phyloP scores from a whole-genome alignment of 2,113 vertebrate genomes.

The Cyanoderma ruficeps region DNA sequence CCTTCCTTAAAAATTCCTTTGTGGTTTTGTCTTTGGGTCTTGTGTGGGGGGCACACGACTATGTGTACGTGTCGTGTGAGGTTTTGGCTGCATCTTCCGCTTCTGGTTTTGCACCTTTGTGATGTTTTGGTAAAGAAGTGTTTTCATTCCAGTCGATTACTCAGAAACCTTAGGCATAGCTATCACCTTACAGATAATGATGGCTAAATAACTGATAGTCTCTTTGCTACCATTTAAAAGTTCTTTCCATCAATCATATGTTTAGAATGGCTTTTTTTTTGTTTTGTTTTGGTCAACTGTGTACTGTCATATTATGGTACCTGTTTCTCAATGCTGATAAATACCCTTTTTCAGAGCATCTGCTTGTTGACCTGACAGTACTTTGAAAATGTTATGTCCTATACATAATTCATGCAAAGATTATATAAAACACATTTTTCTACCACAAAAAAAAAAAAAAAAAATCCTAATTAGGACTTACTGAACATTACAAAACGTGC shows the following conservation, averaged over 20 bases:
- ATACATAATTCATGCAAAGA: neutral
- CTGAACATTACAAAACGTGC: neutral
- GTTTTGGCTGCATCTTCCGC: neutral
- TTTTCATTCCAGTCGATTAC: neutral
- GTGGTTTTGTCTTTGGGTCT: neutral
- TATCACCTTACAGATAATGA: neutral
- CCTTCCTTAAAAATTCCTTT: neutral
- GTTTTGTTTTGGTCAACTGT: neutral
- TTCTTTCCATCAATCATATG: neutral
- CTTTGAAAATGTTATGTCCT: neutral
- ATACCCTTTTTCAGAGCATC: neutral
- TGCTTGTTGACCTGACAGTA: neutral
- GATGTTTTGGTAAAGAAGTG: neutral
- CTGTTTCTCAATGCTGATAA: neutral
- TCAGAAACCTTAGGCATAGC: neutral
- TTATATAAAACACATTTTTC: neutral
- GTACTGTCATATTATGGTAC: neutral
- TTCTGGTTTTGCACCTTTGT: neutral
- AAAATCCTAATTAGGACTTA: neutral
- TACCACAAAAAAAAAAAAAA: neutral
- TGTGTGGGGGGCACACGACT: accelerated
- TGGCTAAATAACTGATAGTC: neutral
- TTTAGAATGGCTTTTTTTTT: neutral
- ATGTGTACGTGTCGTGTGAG: accelerated
- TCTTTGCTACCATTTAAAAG: neutral